Evolutionary conservation across 2,797 vertebrate genomes (phyloP).

Genomic region (Thripadectes ignobilis): DNA sequence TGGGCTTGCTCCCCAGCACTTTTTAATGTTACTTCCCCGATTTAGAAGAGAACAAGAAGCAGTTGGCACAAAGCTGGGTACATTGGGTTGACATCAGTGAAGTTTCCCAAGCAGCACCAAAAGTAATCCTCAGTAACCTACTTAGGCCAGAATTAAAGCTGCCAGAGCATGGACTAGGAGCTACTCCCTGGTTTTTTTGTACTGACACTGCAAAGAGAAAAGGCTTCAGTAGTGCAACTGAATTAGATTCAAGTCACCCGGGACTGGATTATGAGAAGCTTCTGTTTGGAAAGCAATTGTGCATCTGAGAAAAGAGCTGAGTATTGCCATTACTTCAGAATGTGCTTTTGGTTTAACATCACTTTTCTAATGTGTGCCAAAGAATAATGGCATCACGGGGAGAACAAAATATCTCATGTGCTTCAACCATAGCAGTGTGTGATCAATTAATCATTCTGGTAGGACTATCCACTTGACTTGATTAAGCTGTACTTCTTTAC

Average conservation of each 20-base stretch:
- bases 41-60: constrained; percentile 10
- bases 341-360: neutral
- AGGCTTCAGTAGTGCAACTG: neutral
- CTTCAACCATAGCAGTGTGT: neutral
- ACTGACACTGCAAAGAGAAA: neutral
- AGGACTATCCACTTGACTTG: neutral
- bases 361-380: neutral
- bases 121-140: constrained; percentile 37
- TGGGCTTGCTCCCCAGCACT: neutral
- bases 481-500: neutral
- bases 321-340: neutral
- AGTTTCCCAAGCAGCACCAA: neutral
- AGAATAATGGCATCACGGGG: neutral
- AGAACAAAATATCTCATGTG: neutral
- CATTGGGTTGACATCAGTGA: constrained; percentile 20
- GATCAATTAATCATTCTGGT: neutral
- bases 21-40: neutral
- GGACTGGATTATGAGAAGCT: neutral
- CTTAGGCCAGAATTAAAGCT: constrained; percentile 2
- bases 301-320: neutral
- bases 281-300: neutral
- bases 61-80: neutral
- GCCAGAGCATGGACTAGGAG: neutral
- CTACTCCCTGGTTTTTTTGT: neutral
- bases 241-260: neutral